These are phyloP conservation scores for Litoditis marina DNA, from an alignment of 2,888 invertebrate species.

Conservation along the genomic window DNA sequence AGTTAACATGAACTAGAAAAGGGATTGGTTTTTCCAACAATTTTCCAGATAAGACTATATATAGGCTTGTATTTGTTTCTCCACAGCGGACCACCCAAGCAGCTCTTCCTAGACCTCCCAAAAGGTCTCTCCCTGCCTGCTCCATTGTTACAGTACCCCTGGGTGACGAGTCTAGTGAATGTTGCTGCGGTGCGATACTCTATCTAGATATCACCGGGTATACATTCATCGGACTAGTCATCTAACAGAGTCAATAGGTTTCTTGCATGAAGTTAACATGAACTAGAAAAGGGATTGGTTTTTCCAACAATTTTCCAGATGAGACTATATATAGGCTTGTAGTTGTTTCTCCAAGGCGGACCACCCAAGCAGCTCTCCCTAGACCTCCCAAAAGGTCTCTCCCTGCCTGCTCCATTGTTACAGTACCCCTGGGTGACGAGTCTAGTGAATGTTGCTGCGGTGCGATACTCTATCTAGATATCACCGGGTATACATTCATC, in stretches of 20 bases:
- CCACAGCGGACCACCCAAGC: slow-evolving; percentile 1
- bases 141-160: background rate
- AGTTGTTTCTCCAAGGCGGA: slow-evolving; percentile 8
- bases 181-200: slow-evolving; percentile 21
- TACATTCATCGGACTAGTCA: slow-evolving; percentile 22
- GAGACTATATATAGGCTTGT: no score
- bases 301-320: no score
- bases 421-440: background rate
- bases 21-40: no score
- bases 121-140: slow-evolving; percentile 1
- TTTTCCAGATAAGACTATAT: no score
- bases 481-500: slow-evolving; percentile 32
- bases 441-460: slow-evolving; percentile 22
- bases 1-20: no score
- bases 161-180: slow-evolving; percentile 14
- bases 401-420: background rate
- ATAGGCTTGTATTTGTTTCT: no score
- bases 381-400: background rate
- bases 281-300: no score
- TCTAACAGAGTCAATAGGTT: no score
- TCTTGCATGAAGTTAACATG: no score
- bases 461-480: slow-evolving; percentile 13
- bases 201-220: slow-evolving; percentile 22
- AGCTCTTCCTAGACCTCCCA: no score
- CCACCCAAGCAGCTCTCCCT: no score